phyloP scores from a whole-genome alignment of 1,140 invertebrate species.

The Neotoxoptera formosana region DNA sequence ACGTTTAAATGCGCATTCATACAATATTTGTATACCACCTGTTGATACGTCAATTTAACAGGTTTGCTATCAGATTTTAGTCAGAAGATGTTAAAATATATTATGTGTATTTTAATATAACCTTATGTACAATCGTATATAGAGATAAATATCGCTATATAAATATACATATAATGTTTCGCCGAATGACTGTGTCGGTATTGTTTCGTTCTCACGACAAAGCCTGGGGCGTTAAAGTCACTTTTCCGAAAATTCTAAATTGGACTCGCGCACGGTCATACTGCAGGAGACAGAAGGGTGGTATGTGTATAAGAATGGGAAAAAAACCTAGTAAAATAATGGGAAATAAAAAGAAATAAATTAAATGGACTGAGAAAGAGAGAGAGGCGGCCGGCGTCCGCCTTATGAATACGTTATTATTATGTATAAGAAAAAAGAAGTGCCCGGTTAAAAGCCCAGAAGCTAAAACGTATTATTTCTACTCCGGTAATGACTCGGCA shows the following conservation, averaged over 20 bases:
- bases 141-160: neutral
- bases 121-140: neutral
- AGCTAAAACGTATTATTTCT: constrained; percentile 58
- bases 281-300: neutral
- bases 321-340: constrained; percentile 36
- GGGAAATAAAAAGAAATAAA: constrained; percentile 40
- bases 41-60: constrained; percentile 33
- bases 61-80: constrained; percentile 32
- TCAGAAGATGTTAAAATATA: constrained; percentile 13
- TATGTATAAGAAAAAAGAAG: constrained; percentile 43
- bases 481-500: constrained; percentile 57
- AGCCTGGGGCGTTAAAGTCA: constrained; percentile 55
- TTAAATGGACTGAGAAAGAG: constrained; percentile 19
- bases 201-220: constrained; percentile 48
- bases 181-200: constrained; percentile 30
- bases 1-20: neutral
- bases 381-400: neutral
- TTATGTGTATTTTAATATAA: constrained; percentile 4
- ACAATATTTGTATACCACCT: constrained; percentile 26
- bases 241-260: constrained; percentile 53
- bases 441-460: constrained; percentile 55
- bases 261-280: neutral
- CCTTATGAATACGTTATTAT: constrained; percentile 49
- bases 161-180: neutral
- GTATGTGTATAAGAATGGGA: constrained; percentile 27